Conservation (phyloP, 1,140 invertebrate species). For the Drosophila mayri region DNA sequence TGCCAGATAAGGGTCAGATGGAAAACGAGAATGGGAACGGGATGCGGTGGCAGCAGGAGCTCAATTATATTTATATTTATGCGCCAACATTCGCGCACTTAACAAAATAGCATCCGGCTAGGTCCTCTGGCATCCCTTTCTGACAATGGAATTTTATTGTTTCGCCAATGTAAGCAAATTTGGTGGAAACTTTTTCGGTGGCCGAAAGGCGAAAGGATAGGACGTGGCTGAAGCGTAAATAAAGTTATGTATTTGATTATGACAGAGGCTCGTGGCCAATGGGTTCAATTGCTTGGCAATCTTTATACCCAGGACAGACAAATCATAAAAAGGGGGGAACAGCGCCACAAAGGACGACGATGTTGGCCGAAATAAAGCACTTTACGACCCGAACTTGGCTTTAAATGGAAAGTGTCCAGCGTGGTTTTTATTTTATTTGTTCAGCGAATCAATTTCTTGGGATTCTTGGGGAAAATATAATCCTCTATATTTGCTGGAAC, state of each 20-base stretch:
- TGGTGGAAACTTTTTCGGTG: constrained; percentile 53
- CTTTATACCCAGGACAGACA: constrained; percentile 23
- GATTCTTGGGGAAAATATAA: constrained; percentile 8
- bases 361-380: constrained; percentile 34
- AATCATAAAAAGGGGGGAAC: constrained; percentile 29
- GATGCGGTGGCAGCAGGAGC: constrained; percentile 12
- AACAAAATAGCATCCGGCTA: constrained; percentile 59
- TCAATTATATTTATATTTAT: constrained; percentile 83
- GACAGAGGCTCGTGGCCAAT: constrained; percentile 55
- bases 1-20: constrained; percentile 2
- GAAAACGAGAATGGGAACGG: background rate
- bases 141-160: constrained; percentile 77
- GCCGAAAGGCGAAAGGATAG: background rate
- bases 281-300: constrained; percentile 76
- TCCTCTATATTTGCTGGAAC: constrained; percentile 37
- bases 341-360: constrained; percentile 3
- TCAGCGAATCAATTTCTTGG: constrained; percentile 29
- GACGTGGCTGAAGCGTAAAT: constrained; percentile 50
- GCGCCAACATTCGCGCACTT: constrained; percentile 79
- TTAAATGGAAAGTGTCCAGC: constrained; percentile 69
- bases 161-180: constrained; percentile 79
- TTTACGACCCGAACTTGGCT: constrained; percentile 66
- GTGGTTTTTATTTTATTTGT: constrained; percentile 12
- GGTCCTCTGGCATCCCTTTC: constrained; percentile 54
- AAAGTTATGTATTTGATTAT: constrained; percentile 80